Conservation (phyloP, 2,113 vertebrate genomes). For the Protobothrops mucrosquamatus region DNA sequence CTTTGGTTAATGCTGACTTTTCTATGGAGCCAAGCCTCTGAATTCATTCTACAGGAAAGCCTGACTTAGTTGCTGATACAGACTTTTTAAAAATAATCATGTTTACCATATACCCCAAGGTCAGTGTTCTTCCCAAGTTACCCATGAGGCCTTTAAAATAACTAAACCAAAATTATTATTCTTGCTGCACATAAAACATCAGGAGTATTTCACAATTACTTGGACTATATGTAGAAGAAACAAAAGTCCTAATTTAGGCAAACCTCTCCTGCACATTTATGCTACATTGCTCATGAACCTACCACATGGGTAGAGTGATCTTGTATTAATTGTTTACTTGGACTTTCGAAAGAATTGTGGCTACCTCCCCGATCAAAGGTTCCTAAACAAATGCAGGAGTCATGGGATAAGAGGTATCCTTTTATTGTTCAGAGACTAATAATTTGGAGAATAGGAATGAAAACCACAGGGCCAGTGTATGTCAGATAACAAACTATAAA, state of each 20-base stretch:
- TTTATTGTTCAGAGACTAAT: background rate
- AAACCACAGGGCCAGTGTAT: background rate
- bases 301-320: background rate
- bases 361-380: background rate
- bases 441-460: background rate
- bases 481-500: background rate
- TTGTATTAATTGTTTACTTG: no score
- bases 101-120: background rate
- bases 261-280: background rate
- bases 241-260: background rate
- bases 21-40: conserved; percentile 15
- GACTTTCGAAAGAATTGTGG: background rate
- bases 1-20: background rate
- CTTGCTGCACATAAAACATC: background rate
- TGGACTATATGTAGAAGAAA: background rate
- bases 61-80: conserved; percentile 24
- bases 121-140: conserved; percentile 1
- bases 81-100: background rate
- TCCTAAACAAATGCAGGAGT: background rate
- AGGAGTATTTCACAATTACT: background rate
- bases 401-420: background rate
- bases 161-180: background rate
- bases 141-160: background rate
- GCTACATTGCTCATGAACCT: background rate
- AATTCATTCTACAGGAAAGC: conserved; percentile 26